These are phyloP conservation scores for Urocynchramus pylzowi DNA, from an alignment of 2,113 vertebrate species.

Conservation along the genomic window DNA sequence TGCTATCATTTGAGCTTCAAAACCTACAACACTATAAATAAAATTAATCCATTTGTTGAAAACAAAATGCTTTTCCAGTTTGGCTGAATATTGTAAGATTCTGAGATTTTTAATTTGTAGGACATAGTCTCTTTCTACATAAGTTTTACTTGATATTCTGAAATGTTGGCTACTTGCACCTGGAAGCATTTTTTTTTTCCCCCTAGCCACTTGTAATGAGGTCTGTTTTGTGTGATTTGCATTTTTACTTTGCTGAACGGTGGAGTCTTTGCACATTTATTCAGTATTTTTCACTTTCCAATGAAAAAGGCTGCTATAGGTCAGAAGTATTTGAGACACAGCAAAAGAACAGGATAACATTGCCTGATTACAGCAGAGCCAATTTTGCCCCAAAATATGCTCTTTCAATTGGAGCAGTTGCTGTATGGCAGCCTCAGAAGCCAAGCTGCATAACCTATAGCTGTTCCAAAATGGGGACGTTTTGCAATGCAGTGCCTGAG, in stretches of 20 bases:
- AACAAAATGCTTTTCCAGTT: not conserved
- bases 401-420: not conserved
- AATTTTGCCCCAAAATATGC: not conserved
- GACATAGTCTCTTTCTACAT: not conserved
- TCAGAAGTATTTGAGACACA: not conserved
- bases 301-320: not conserved
- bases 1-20: not conserved
- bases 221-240: not conserved
- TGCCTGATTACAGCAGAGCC: not conserved
- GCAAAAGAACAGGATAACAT: not conserved
- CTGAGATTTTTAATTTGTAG: not conserved
- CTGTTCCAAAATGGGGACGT: not conserved
- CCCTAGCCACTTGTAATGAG: not conserved
- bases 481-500: not conserved
- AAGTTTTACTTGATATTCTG: not conserved
- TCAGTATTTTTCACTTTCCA: not conserved
- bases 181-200: not conserved
- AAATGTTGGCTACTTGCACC: not conserved
- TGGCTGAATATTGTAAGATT: not conserved
- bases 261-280: not conserved
- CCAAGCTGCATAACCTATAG: fast-evolving
- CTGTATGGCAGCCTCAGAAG: not conserved
- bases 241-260: not conserved
- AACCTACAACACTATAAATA: not conserved
- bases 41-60: not conserved